These are phyloP conservation scores for Turdus rufiventris DNA, from an alignment of 2,113 vertebrate genomes.

Conservation along the genomic window DNA sequence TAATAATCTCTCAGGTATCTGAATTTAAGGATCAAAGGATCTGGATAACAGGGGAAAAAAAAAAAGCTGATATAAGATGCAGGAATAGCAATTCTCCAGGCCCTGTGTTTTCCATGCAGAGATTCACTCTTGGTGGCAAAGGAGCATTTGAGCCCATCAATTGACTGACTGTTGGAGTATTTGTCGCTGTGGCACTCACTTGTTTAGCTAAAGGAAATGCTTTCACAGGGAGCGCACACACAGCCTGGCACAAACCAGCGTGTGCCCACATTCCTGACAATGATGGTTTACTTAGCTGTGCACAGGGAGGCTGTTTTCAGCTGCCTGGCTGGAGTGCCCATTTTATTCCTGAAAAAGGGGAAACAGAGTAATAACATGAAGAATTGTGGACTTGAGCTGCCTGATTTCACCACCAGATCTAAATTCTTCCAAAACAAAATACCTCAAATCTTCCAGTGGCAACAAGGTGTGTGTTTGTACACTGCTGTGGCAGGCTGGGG, in stretches of 20 bases:
- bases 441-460: conserved; percentile 12
- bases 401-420: background rate
- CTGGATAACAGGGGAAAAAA: background rate
- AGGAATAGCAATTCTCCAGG: background rate
- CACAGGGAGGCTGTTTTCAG: background rate
- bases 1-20: background rate
- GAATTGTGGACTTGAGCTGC: background rate
- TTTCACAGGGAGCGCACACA: background rate
- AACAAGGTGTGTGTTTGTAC: conserved; percentile 6
- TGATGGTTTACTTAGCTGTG: conserved; percentile 39
- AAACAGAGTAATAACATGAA: background rate
- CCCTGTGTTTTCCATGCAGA: background rate
- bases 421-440: conserved; percentile 55
- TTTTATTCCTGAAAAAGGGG: conserved; percentile 9
- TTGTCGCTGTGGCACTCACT: background rate
- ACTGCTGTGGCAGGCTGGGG: background rate
- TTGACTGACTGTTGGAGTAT: conserved; percentile 26
- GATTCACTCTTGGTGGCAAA: background rate
- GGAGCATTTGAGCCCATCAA: background rate
- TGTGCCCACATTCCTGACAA: conserved; percentile 3
- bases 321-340: background rate
- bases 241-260: background rate
- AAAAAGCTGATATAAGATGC: background rate
- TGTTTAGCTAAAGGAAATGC: conserved; percentile 44
- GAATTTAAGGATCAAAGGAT: background rate